A percentile compares a stretch with the other conserved stretches of the same genome.
Conservation (phyloP, 2,113 vertebrate species). For the Cichladusa arquata region DNA sequence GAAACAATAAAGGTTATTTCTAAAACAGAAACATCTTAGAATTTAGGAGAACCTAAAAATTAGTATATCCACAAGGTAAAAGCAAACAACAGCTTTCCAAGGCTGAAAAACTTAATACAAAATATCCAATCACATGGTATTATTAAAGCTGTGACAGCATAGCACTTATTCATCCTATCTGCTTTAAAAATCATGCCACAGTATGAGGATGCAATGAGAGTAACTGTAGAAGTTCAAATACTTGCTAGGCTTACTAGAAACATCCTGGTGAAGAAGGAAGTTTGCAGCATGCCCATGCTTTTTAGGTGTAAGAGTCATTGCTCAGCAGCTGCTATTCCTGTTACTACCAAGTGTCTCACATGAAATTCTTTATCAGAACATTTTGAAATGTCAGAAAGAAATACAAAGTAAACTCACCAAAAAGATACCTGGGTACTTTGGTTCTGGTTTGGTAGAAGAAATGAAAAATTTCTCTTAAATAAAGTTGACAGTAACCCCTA, state of each 20-base stretch:
- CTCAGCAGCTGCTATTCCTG: background rate
- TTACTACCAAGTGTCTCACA: background rate
- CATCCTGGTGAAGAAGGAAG: background rate
- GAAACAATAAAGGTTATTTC: background rate
- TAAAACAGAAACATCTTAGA: background rate
- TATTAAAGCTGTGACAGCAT: background rate
- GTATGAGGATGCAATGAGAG: background rate
- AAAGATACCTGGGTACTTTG: background rate
- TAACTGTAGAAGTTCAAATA: background rate
- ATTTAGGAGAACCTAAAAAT: background rate
- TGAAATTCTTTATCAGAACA: background rate
- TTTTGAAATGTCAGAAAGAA: background rate
- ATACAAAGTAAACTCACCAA: background rate
- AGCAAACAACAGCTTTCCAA: background rate
- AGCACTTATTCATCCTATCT: background rate
- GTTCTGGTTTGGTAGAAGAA: background rate
- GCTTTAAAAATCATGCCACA: background rate
- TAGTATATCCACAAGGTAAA: background rate
- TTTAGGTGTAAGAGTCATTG: background rate
- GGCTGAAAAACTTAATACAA: background rate
- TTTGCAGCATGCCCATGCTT: background rate
- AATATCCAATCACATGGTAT: background rate
- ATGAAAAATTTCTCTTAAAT: background rate
- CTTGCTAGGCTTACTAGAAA: background rate
- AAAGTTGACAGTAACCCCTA: background rate